Conservation (phyloP, 2,888 invertebrate genomes). For the Agrochola macilenta region DNA sequence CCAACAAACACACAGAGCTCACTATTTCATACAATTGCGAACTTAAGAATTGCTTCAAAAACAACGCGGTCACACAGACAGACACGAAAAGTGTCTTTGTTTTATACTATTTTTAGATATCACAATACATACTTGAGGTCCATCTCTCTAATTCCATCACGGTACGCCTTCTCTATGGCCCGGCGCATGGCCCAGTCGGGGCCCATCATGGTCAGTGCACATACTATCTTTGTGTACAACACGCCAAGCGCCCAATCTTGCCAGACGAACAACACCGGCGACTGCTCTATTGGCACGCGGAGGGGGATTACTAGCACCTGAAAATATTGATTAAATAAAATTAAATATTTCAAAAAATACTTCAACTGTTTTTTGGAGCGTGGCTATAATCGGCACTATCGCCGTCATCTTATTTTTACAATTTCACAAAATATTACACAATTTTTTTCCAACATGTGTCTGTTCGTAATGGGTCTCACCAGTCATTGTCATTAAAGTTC, state of each 20-base stretch:
- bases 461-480: too few species aligned
- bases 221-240: slow-evolving; percentile 98
- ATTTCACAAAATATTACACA: too few species aligned
- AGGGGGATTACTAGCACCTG: slow-evolving; percentile 96
- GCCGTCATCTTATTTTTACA: not conserved
- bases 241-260: slow-evolving; percentile 99
- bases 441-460: not conserved
- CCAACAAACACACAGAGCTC: too few species aligned
- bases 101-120: not conserved
- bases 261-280: slow-evolving; percentile 96
- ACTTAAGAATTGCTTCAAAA: too few species aligned
- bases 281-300: slow-evolving; percentile 97
- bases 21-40: too few species aligned
- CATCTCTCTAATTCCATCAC: slow-evolving; percentile 98
- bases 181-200: slow-evolving; percentile 98
- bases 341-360: too few species aligned
- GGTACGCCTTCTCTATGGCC: slow-evolving; percentile 97
- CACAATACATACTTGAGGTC: slow-evolving; percentile 92
- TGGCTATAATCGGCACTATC: not conserved
- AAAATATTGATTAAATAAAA: not conserved
- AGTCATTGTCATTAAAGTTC: not conserved
- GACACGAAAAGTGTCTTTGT: not conserved
- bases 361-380: not conserved
- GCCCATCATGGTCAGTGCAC: slow-evolving; percentile 99
- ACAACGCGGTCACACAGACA: not conserved